Percentiles rank a stretch among this genome's conserved stretches.
Conservation (phyloP, 2,113 vertebrate genomes). For the Sylvia atricapilla region DNA sequence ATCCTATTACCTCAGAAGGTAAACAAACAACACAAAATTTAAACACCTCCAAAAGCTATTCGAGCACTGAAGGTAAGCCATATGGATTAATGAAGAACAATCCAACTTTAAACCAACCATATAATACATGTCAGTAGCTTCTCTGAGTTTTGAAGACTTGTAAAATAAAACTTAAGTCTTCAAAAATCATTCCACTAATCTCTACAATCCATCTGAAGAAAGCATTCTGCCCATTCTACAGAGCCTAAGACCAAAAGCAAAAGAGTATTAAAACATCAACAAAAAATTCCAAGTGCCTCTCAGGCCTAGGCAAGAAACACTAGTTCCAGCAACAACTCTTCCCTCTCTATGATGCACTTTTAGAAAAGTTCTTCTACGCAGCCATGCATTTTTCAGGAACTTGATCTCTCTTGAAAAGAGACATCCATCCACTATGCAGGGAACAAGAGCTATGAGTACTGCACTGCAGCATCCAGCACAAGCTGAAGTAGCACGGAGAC, state of each 20-base stretch:
- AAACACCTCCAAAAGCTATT: not conserved
- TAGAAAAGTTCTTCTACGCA: not conserved
- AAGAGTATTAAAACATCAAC: not conserved
- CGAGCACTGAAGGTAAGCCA: not conserved
- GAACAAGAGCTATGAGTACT: not conserved
- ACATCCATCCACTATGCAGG: not conserved
- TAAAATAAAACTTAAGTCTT: not conserved
- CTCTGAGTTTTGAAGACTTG: not conserved
- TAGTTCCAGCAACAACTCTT: not conserved
- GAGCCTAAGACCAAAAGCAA: not conserved
- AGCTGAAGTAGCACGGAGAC: accelerated
- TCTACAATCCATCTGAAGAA: not conserved
- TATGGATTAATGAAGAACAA: not conserved
- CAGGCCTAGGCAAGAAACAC: not conserved
- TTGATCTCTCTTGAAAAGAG: not conserved
- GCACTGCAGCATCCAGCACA: not conserved
- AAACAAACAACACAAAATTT: not conserved
- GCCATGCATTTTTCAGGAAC: not conserved
- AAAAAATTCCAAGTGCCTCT: not conserved
- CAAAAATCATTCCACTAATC: not conserved
- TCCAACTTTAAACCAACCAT: not conserved
- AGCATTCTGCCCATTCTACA: not conserved
- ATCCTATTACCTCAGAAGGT: not conserved
- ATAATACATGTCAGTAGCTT: not conserved
- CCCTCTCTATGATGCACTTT: not conserved